A percentile compares a stretch with the other conserved stretches of the same genome.
phyloP scores from a whole-genome alignment of 1,140 invertebrate species.

The Dendrolimus punctatus region DNA sequence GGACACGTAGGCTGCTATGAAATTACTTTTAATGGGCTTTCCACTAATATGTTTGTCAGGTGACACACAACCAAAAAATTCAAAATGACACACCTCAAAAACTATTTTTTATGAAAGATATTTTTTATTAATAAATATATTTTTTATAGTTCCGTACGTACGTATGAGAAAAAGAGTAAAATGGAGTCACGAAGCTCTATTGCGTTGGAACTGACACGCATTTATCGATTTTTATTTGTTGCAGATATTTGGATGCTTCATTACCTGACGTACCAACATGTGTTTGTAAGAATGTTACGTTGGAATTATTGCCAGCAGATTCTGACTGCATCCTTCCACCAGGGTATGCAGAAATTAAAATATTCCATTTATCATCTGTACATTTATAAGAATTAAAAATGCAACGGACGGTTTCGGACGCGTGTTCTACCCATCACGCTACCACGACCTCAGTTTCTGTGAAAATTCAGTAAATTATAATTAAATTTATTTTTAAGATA shows the following conservation, averaged over 20 bases:
- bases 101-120: neutral
- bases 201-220: no score
- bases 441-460: no score
- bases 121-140: no score
- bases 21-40: no score
- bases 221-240: constrained; percentile 6
- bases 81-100: neutral
- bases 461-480: no score
- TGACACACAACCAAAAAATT: neutral
- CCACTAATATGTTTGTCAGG: no score
- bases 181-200: no score
- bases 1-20: no score
- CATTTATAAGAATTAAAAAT: constrained; percentile 4
- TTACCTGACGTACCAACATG: constrained; percentile 52
- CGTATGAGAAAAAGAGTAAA: no score
- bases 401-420: neutral
- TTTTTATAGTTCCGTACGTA: no score
- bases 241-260: constrained; percentile 48
- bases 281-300: constrained; percentile 48
- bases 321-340: constrained; percentile 55
- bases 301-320: constrained; percentile 52
- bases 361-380: neutral
- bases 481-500: no score
- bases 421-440: no score
- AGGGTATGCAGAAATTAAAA: constrained; percentile 28